Base-by-base conservation (phyloP, 2,888 invertebrate genomes). In the Phoronis australis region DNA sequence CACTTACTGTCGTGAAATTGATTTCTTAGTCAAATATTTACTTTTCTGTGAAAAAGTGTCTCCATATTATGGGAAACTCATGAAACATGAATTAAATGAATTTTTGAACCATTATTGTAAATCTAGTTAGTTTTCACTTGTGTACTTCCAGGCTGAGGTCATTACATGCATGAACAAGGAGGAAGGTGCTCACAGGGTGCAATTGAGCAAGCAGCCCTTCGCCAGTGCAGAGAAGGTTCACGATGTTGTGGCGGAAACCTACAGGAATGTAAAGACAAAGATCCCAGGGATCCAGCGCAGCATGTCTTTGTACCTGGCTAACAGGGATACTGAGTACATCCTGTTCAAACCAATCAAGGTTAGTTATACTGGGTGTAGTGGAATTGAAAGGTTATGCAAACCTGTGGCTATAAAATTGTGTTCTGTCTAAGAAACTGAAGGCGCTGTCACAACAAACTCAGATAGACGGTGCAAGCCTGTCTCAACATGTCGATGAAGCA, bases 281-380 rank as follows among this genome's bases (percentile, higher is more conserved):
- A 81, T 95, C 31, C 87, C 92, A 0, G 81, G 82, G 4, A 78
- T 96, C 18, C 91, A 93, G 70, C 83, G 88, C 3, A 88, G 90
- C 15, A 93, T 97, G 92, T 87, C 91, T 59, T 82, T 99, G 1
- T 99, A 99, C 76, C 81, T 99, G 47, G 91, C 96, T 15, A 97
- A 96, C 76, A 85, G 87, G 60, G 97, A 99, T 75, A 97, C 97
- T 0, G 97, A 99, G 76, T 90, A 92, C 64, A 96, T 99, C 66
- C 82, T 99, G 9, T 94, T 97, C 66, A 84, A 93, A 49, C 96
- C 96, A 1, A 89, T 97, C 43, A 86, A 90, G 78, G 90, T 89
- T 71, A 73, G 79, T 50, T 43, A 12, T 22, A 37, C 21, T 35
- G n/a, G 27, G 12, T 15, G 27, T 48, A 15, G 18, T 9, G 39